Percentiles rank a stretch among this genome's conserved stretches.
phyloP scores from a whole-genome alignment of 1,140 invertebrate species.

The Zeugodacus cucurbitae region DNA sequence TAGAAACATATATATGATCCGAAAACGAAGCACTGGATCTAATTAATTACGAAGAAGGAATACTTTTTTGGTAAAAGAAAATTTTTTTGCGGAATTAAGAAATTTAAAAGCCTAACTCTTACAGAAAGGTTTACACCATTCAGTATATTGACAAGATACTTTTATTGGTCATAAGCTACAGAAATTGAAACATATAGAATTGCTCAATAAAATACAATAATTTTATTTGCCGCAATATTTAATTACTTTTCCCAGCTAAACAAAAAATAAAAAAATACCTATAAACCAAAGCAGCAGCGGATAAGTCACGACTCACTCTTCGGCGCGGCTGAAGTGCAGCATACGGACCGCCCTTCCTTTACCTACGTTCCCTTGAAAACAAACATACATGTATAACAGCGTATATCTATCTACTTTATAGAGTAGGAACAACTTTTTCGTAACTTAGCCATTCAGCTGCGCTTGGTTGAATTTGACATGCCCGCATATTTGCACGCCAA shows the following conservation, averaged over 20 bases:
- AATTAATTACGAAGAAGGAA: no score
- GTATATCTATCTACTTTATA: neutral
- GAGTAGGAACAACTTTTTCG: neutral
- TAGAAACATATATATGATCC: no score
- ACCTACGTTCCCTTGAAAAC: neutral
- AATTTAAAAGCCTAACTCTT: no score
- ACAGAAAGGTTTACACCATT: no score
- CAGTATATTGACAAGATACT: no score
- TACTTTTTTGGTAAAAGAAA: no score
- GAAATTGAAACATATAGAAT: no score
- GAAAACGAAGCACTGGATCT: no score
- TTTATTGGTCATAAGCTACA: no score
- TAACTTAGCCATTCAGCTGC: neutral
- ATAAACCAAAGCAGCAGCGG: neutral
- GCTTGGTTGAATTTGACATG: conserved; percentile 37
- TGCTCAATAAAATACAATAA: neutral
- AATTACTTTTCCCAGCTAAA: neutral
- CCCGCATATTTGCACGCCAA: conserved; percentile 47
- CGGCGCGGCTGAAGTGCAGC: neutral
- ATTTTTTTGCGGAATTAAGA: no score
- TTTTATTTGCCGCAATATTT: neutral
- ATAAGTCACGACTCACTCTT: conserved; percentile 6
- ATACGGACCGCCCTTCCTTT: neutral
- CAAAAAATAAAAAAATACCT: neutral
- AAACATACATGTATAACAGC: neutral